Conservation (phyloP, 2,888 invertebrate genomes). For the Chymomyza fuscimana region DNA sequence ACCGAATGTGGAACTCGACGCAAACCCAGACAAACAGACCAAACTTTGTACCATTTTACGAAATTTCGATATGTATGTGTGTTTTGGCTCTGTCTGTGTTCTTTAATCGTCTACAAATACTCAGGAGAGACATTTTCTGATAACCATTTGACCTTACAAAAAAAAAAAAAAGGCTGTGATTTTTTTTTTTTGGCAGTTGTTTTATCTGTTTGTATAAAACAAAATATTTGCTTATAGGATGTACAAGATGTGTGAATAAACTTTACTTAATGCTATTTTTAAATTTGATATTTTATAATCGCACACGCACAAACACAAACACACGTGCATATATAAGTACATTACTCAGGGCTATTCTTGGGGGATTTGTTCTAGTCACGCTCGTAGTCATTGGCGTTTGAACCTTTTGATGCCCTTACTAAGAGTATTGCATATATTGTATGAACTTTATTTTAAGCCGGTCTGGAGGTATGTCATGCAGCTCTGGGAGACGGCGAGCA, state of each 20-base stretch:
- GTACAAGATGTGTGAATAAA: constrained; percentile 28
- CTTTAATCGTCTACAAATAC: constrained; percentile 68
- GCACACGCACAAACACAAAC: constrained; percentile 32
- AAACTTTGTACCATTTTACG: constrained; percentile 44
- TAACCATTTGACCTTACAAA: constrained; percentile 62
- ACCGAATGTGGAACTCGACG: not conserved
- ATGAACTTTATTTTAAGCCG: too few relatives aligned
- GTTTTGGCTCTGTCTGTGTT: constrained; percentile 24
- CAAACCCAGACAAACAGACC: not conserved
- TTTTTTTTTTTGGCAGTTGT: constrained; percentile 12
- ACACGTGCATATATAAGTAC: constrained; percentile 10
- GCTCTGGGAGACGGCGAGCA: too few relatives aligned
- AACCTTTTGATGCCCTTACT: not conserved
- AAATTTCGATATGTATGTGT: constrained; percentile 30
- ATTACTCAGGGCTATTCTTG: constrained; percentile 28
- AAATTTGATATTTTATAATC: constrained; percentile 36
- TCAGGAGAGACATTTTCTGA: constrained; percentile 60
- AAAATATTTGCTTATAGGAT: not conserved
- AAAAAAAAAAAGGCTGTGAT: constrained; percentile 24
- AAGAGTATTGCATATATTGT: not conserved
- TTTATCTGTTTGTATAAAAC: constrained; percentile 29
- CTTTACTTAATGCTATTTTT: constrained; percentile 53
- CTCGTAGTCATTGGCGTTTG: constrained; percentile 10
- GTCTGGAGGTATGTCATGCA: too few relatives aligned
- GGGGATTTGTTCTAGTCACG: constrained; percentile 47